Evolutionary conservation across 1,140 invertebrate genomes (phyloP).

Genomic region (Drosophila melanica): DNA sequence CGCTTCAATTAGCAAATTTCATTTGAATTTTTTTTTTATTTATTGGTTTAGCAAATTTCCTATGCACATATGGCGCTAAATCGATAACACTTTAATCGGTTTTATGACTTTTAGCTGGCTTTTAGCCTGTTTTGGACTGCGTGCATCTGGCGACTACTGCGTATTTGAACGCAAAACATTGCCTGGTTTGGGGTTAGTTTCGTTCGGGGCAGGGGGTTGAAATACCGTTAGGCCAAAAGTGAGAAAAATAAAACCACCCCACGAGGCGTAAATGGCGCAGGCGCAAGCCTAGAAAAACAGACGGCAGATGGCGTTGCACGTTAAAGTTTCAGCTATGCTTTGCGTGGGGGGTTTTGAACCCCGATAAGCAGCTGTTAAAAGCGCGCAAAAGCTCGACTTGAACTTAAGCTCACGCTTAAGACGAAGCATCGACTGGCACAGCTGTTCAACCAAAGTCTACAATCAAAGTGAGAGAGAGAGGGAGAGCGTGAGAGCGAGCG

Average conservation of each 20-base stretch:
- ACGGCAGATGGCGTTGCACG: conserved; percentile 15
- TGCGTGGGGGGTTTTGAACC: not conserved
- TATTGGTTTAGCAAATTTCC: too few species aligned
- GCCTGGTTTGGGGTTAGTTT: not conserved
- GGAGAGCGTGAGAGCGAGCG: not conserved
- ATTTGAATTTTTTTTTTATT: conserved; percentile 4
- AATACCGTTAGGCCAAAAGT: too few species aligned
- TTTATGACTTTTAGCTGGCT: not conserved
- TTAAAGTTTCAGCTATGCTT: conserved; percentile 10
- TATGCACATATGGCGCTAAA: conserved; percentile 21
- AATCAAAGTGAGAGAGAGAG: not conserved
- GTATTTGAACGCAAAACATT: not conserved
- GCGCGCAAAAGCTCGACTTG: conserved; percentile 11
- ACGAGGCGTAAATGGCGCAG: conserved; percentile 7
- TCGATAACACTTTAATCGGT: conserved; percentile 13
- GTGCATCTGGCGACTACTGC: conserved; percentile 23
- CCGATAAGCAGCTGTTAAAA: not conserved
- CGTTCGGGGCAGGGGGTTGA: too few species aligned
- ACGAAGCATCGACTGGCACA: conserved; percentile 10
- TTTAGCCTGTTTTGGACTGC: conserved; percentile 1
- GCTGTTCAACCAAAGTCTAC: conserved; percentile 17
- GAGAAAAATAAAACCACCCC: not conserved
- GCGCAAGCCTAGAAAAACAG: not conserved
- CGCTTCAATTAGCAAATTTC: conserved; percentile 10
- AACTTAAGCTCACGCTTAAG: conserved; percentile 21